Evolutionary conservation across 2,113 vertebrate species (phyloP).

Genomic region (Myotis yumanensis): DNA sequence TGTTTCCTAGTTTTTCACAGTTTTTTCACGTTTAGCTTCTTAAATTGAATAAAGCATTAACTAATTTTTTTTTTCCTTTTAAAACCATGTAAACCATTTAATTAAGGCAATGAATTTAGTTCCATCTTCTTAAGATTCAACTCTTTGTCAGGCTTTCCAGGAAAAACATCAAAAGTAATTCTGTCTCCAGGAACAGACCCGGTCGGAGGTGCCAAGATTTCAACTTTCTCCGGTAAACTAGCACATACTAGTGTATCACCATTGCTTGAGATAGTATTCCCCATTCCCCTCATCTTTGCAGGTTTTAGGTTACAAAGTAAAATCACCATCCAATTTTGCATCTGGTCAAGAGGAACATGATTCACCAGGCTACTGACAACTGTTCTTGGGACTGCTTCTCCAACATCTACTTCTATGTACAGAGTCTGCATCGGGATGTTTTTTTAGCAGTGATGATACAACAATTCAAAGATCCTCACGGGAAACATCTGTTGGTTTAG

Average conservation of each 20-base stretch:
- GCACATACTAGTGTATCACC: constrained; percentile 91
- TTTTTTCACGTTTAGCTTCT: constrained; percentile 11
- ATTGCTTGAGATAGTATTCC: constrained; percentile 91
- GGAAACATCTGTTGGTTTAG: constrained; percentile 91
- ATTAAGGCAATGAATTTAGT: constrained; percentile 7
- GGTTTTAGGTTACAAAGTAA: constrained; percentile 96
- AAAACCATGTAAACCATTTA: constrained; percentile 17
- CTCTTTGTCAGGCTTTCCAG: constrained; percentile 78
- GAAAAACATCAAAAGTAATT: constrained; percentile 90
- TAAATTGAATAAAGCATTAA: background rate
- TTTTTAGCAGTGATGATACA: constrained; percentile 91
- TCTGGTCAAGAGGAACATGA: constrained; percentile 94
- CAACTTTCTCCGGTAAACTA: constrained; percentile 92
- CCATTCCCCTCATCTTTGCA: constrained; percentile 91
- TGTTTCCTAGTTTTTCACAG: background rate
- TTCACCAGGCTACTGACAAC: constrained; percentile 98
- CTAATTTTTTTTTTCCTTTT: background rate
- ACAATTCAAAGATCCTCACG: constrained; percentile 93
- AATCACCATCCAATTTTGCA: constrained; percentile 95
- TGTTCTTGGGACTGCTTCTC: constrained; percentile 90
- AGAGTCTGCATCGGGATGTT: constrained; percentile 90
- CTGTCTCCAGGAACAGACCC: constrained; percentile 92
- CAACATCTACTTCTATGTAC: constrained; percentile 88
- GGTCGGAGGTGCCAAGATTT: constrained; percentile 92
- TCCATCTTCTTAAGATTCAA: background rate